Evolutionary conservation across 2,888 invertebrate species (phyloP).

Genomic region (Cistogaster globosa): DNA sequence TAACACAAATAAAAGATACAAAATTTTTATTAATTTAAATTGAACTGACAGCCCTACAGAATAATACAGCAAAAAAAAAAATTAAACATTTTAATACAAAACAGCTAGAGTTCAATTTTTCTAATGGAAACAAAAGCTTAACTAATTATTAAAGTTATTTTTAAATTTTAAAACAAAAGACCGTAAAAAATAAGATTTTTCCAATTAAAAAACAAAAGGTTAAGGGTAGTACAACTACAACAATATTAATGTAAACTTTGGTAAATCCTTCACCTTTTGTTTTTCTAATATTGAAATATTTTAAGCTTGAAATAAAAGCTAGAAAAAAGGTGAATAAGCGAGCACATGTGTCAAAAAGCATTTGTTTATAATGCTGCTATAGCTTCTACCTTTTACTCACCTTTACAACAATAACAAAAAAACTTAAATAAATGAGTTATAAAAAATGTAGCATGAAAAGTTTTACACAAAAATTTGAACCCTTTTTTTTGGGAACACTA

Average conservation of each 20-base stretch:
- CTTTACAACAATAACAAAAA: constrained; percentile 31
- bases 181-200: constrained; percentile 29
- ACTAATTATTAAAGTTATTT: constrained; percentile 58
- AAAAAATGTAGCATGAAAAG: constrained; percentile 30
- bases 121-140: constrained; percentile 24
- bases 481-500: constrained; percentile 40
- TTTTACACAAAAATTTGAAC: constrained; percentile 42
- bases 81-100: constrained; percentile 4
- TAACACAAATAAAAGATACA: not conserved
- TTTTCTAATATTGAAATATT: constrained; percentile 10
- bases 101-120: constrained; percentile 34
- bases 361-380: constrained; percentile 12
- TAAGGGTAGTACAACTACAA: constrained; percentile 47
- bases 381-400: constrained; percentile 53
- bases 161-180: constrained; percentile 20
- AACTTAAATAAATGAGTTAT: constrained; percentile 42
- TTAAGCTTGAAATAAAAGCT: constrained; percentile 40
- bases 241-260: constrained; percentile 29
- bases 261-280: constrained; percentile 48
- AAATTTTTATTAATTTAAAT: constrained; percentile 20
- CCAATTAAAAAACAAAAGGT: constrained; percentile 63
- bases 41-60: constrained; percentile 46
- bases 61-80: not conserved
- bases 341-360: constrained; percentile 40
- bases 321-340: constrained; percentile 21